Evolutionary conservation across 2,797 vertebrate species (phyloP).

Genomic region (Amblyopsis hoosieri): DNA sequence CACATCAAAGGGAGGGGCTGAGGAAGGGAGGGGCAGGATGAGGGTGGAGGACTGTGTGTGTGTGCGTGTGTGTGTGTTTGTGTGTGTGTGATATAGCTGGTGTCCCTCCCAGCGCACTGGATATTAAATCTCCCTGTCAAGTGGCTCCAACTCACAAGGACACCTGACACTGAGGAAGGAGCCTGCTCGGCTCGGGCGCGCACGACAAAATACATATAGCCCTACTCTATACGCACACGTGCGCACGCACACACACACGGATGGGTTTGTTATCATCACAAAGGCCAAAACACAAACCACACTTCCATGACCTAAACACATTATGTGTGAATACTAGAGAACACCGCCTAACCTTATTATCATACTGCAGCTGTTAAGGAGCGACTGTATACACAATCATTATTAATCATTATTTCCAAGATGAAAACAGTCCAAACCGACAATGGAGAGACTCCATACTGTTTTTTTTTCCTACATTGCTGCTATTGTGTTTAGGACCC

Average conservation of each 20-base stretch:
- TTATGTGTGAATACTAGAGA: too few relatives aligned
- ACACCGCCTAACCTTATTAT: background rate
- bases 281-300: too few relatives aligned
- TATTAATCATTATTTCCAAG: slow-evolving; percentile 24
- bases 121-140: slow-evolving; percentile 94
- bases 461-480: slow-evolving; percentile 30
- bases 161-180: slow-evolving; percentile 80
- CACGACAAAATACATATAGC: too few relatives aligned
- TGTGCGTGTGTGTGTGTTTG: slow-evolving; percentile 16
- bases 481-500: slow-evolving; percentile 44
- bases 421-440: slow-evolving; percentile 1
- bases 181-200: slow-evolving; percentile 55
- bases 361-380: background rate
- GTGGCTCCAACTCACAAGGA: slow-evolving; percentile 88
- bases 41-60: slow-evolving; percentile 35
- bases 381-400: slow-evolving; percentile 8
- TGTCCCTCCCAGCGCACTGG: slow-evolving; percentile 84
- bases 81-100: slow-evolving; percentile 84
- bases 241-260: slow-evolving; percentile 54
- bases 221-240: slow-evolving; percentile 25
- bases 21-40: slow-evolving; percentile 15
- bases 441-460: slow-evolving; percentile 25
- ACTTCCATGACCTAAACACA: too few relatives aligned
- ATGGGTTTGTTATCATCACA: too few relatives aligned
- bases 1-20: slow-evolving; percentile 58